Evolutionary conservation across 1,140 invertebrate genomes (phyloP), one percentile per base, ranked within the genome.

Genomic region (Diabrotica undecimpunctata): DNA sequence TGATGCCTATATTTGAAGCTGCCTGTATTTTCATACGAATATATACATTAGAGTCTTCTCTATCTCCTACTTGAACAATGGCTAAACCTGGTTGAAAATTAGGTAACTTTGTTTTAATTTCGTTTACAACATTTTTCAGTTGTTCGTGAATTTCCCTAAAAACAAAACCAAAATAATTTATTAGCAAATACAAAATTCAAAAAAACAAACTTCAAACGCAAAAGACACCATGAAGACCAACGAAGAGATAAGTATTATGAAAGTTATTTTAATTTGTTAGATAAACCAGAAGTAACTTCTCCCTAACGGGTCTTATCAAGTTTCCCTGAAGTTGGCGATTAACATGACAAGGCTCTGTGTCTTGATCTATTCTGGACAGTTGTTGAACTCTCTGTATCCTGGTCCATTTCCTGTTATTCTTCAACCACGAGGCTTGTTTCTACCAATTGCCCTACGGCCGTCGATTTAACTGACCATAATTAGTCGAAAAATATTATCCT

Each of bases 1-100:
- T 77, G 41, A 98, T 95, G 62, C 97, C 97, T 69, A 99, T 93
- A 73, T 96, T 91, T 37, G 81, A 85, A 0, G 96, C 96, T 7
- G 94, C 91, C 80, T 94, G 96, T 13, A 97, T 86, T 82, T 99
- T 99, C 88, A 95, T 96, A 51, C 92, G 83, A 77, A 99, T 99
- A 79, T 99, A 99, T 7, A 99, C 96, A 84, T 98, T 99, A n/a
- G 97, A 99, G 81, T 99, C 97, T 78, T 96, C 94, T 7, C 96
- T 83, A 2, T 88, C 89, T 3, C 97, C 97, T 50, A 99, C 97
- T 82, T 94, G 92, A 6, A 93, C 88, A 66, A 95, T 94, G 5
- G 90, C 87, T 59, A 98, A 81, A 4, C 89, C 87, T 0, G 94
- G 93, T 62, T 79, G 74, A 76, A 91, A 95, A 54, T 81, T 80